Evolutionary conservation across 92 coral and sea anemone species (phyloP), one percentile per base, ranked within the genome.

Genomic region (Porites evermanni): DNA sequence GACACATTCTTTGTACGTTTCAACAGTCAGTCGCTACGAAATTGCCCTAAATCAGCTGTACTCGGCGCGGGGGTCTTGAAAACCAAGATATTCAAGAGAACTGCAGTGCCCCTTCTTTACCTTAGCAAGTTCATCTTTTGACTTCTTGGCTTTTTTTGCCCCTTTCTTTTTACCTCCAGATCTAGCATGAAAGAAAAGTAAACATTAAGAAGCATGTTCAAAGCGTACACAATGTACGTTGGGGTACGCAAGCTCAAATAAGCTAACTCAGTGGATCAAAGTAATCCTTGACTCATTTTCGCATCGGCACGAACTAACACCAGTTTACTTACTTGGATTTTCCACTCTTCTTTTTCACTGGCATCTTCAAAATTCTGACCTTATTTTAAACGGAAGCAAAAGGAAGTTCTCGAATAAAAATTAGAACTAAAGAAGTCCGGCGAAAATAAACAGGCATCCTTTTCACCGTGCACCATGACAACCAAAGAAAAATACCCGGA

Each of bases 91-190:
- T 38, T 38, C 47, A 38, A 38, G 47, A 4, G 47, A 38, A 38
- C 47, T 3, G n/a, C 32, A 19, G 14, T 12, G 1, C 65, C 38
- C 11, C 19, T 8, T 63, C 16, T 66, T 12, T 86, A 95, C 99
- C 98, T 94, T 95, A 23, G 99, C 97, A 56, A 95, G 83, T 75
- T 96, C 99, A 60, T 93, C 99, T 77, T 95, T 95, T 58, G 98
- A 95, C 90, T 94, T 95, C 86, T 96, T 96, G 47, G 82, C 91
- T 83, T 94, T 94, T 79, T 94, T 92, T 21, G 93, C 85, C 65
- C 92, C 79, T 67, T 89, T 93, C 92, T 94, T 94, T 92, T 92
- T 94, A 19, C 92, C 88, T 51, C 94, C 91, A 59, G 95, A 85
- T 72, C 95, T 89, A 63, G 11, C 38, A 75, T 6, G 26, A 50